Evolutionary conservation across 2,113 vertebrate species (phyloP).

Genomic region (Clarias magur): DNA sequence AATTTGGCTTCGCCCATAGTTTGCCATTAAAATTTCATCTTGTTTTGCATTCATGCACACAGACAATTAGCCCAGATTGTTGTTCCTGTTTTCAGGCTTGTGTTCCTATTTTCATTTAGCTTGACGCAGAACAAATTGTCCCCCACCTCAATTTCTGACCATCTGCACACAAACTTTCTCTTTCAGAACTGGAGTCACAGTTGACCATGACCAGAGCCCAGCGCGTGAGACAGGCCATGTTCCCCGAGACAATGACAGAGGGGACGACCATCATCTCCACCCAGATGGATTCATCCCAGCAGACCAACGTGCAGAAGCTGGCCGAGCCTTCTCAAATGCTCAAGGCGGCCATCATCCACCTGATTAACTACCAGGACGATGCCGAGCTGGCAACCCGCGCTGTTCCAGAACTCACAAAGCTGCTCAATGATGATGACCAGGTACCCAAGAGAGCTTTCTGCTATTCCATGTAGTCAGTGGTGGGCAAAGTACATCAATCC

Average conservation of each 20-base stretch:
- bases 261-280: conserved; percentile 78
- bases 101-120: not conserved
- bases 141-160: not conserved
- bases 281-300: conserved; percentile 82
- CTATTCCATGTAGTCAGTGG: not conserved
- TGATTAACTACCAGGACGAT: conserved; percentile 98
- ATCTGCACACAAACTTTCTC: not conserved
- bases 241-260: conserved; percentile 82
- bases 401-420: conserved; percentile 93
- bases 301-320: conserved; percentile 92
- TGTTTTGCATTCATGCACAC: not conserved
- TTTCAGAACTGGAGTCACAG: conserved; percentile 79
- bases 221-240: conserved; percentile 88
- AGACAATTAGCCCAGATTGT: not conserved
- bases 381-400: conserved; percentile 92
- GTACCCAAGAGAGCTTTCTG: conserved; percentile 61
- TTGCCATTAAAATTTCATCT: not conserved
- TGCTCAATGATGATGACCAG: conserved; percentile 94
- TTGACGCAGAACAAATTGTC: not conserved
- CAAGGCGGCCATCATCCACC: conserved; percentile 89
- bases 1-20: too few relatives aligned
- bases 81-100: conserved; percentile 12
- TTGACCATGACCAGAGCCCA: conserved; percentile 83
- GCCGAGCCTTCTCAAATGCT: conserved; percentile 94
- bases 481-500: too few relatives aligned